Conservation (phyloP, 2,113 vertebrate genomes). For the Phalacrocorax carbo region DNA sequence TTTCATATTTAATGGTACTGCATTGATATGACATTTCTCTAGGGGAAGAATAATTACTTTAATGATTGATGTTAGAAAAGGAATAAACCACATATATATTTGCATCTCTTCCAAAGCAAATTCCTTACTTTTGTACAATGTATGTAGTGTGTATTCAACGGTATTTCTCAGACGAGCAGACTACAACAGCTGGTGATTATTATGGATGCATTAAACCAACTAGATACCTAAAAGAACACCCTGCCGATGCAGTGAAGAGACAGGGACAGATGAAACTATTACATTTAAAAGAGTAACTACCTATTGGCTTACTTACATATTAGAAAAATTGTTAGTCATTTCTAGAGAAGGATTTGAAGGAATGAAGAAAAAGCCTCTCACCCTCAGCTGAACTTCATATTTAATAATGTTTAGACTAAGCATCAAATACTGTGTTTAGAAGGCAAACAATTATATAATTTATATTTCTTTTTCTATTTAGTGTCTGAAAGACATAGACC, state of each 20-base stretch:
- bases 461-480: not conserved
- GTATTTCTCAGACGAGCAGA: not conserved
- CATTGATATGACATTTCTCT: not conserved
- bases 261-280: not conserved
- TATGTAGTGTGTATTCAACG: not conserved
- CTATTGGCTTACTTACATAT: not conserved
- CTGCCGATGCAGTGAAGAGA: not conserved
- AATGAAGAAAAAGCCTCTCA: not conserved
- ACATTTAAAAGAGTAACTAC: not conserved
- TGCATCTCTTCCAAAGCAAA: not conserved
- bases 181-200: not conserved
- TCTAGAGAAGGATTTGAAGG: not conserved
- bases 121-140: not conserved
- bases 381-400: not conserved
- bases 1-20: not conserved
- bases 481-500: not conserved
- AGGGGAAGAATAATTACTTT: not conserved
- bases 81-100: not conserved
- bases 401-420: not conserved
- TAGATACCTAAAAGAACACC: not conserved
- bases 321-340: not conserved
- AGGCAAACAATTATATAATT: not conserved
- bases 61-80: not conserved
- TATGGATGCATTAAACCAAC: not conserved
- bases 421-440: not conserved